Evolutionary conservation across 2,797 vertebrate genomes (phyloP), one percentile per base, ranked within the genome.

Genomic region (Xiphophorus birchmanni): DNA sequence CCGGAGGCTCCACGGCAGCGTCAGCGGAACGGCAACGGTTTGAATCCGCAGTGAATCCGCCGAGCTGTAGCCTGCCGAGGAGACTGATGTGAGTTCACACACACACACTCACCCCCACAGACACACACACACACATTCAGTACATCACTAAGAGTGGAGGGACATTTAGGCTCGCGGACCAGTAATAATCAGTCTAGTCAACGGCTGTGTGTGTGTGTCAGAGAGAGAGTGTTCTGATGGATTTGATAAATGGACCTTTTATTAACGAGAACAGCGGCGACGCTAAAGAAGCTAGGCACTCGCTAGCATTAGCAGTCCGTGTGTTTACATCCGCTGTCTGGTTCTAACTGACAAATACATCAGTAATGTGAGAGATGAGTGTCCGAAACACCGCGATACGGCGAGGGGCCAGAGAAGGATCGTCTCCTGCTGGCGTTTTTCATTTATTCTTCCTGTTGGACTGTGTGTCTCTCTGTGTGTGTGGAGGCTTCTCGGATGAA

Each of bases 31-130:
- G 86, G 82, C 76, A 86, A 86, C 84, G 84, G 86, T 90, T 83
- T 90, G 91, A 94, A 83, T 81, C 90, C 75, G 77, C 82, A 84
- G 76, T 79, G 79, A 86, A 79, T 37, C 80, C 11, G 78, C 71
- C 18, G 82, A 89, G 79, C 82, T 82, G 87, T 82, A 89, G 90
- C 89, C 91, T 84, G 81, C 48, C 72, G 82, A 88, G 87, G 86
- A 92, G 90, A 89, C 93, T 90, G 87, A 93, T 92, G 92, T 93
- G 77, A 93, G 93, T 93, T 71, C 60, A 48, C 26, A 29, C 26
- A 56, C 54, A 60, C 29, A 37, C 56, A 74, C 67, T 58, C 52
- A 78, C 4, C 2, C 6, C 21, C 17, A 56, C 1, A 23, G 18
- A 23, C 50, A 54, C 50, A 52, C 54, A 56, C 54, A n/a, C 54